These are phyloP conservation scores for Selene dorsalis DNA, from an alignment of 2,797 vertebrate genomes.

Conservation along the genomic window DNA sequence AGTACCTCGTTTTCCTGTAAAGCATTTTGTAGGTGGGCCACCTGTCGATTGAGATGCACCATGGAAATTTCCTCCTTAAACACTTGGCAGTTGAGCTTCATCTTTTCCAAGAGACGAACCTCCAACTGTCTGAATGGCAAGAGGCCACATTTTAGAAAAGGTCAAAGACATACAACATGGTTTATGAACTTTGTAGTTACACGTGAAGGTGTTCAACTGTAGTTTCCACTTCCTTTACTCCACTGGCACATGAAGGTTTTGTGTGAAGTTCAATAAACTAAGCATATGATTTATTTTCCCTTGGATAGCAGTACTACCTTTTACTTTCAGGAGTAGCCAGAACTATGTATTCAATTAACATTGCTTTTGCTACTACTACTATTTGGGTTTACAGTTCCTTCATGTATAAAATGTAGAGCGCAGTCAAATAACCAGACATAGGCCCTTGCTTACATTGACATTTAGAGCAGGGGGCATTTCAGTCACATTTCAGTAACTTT, in stretches of 20 bases:
- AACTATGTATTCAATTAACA: not conserved
- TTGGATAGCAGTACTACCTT: conserved; percentile 4
- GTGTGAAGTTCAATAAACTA: not conserved
- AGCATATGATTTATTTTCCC: conserved; percentile 20
- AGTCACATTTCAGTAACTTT: not conserved
- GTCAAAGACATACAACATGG: not conserved
- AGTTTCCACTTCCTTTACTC: too few species aligned
- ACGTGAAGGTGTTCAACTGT: not conserved
- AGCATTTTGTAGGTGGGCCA: conserved; percentile 73
- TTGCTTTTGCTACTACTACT: not conserved
- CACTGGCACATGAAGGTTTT: not conserved
- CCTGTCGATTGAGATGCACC: conserved; percentile 79
- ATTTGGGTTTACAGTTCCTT: not conserved
- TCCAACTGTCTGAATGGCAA: conserved; percentile 76
- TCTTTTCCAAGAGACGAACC: conserved; percentile 76
- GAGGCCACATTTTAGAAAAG: conserved; percentile 14
- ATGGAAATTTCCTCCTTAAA: conserved; percentile 85
- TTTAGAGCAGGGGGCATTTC: not conserved
- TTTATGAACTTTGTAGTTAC: conserved; percentile 3
- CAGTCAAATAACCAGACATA: not conserved
- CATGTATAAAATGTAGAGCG: not conserved
- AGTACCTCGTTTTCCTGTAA: conserved; percentile 72
- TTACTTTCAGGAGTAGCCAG: not conserved
- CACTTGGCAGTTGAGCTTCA: conserved; percentile 81
- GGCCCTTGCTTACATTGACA: not conserved